These are phyloP conservation scores for Chaetorhynchus papuensis DNA, from an alignment of 2,113 vertebrate genomes.

Conservation along the genomic window DNA sequence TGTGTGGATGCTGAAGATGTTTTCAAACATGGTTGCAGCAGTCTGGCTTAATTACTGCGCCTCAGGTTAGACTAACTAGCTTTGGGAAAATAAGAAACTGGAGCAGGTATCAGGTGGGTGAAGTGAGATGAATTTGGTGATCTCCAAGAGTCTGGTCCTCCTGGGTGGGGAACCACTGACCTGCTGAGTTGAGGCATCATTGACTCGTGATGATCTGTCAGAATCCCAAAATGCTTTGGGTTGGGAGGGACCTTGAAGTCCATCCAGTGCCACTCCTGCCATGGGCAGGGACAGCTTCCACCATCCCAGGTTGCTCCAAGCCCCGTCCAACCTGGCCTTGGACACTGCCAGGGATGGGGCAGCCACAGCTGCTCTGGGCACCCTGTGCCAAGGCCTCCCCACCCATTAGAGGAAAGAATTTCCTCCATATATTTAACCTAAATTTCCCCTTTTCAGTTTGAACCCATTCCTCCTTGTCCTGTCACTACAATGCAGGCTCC, in stretches of 20 bases:
- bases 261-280: neutral
- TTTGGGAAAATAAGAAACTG: neutral
- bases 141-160: neutral
- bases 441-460: neutral
- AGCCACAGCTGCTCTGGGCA: neutral
- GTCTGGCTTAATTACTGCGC: neutral
- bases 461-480: neutral
- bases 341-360: neutral
- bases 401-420: neutral
- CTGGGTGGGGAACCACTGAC: fast-evolving
- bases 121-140: neutral
- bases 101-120: neutral
- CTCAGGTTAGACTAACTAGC: fast-evolving
- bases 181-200: neutral
- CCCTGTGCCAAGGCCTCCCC: fast-evolving
- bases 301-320: fast-evolving
- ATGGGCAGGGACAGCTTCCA: neutral
- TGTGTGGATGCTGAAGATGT: neutral
- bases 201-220: fast-evolving
- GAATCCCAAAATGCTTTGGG: neutral
- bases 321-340: fast-evolving
- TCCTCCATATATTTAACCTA: neutral
- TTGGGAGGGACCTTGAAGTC: neutral
- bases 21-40: neutral
- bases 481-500: neutral